Evolutionary conservation across 2,888 invertebrate species (phyloP).

Genomic region (Melanchra persicariae): DNA sequence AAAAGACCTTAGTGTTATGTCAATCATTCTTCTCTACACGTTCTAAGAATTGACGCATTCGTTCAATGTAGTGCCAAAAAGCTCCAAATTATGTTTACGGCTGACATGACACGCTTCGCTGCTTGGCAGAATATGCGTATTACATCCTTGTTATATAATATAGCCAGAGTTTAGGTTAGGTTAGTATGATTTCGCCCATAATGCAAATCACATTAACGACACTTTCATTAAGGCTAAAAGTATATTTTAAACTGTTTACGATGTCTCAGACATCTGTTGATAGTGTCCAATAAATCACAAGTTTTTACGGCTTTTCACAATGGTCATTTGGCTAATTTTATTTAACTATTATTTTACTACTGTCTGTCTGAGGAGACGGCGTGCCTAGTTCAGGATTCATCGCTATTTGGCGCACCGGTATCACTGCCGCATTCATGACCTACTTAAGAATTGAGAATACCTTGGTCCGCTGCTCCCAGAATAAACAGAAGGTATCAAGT

Average conservation of each 20-base stretch:
- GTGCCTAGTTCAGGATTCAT: constrained; percentile 63
- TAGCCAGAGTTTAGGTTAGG: not conserved
- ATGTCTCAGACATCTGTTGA: constrained; percentile 67
- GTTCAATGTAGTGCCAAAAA: constrained; percentile 6
- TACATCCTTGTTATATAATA: not conserved
- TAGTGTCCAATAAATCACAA: constrained; percentile 70
- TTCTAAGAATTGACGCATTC: not conserved
- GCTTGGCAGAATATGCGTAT: too few species aligned
- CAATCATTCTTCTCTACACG: not conserved
- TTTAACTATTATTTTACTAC: constrained; percentile 72
- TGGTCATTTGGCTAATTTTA: constrained; percentile 66
- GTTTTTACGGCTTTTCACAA: constrained; percentile 71
- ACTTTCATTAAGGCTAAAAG: constrained; percentile 52
- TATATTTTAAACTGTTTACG: constrained; percentile 60
- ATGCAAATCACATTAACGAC: constrained; percentile 35
- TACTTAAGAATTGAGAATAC: constrained; percentile 49
- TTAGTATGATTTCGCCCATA: not conserved
- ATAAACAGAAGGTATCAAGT: constrained; percentile 39
- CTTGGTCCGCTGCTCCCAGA: constrained; percentile 37
- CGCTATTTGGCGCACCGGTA: constrained; percentile 56
- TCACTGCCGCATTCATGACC: constrained; percentile 65
- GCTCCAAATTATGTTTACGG: not conserved
- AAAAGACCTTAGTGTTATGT: not conserved
- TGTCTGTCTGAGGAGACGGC: constrained; percentile 60
- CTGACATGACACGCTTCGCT: not conserved